Evolutionary conservation across 2,888 invertebrate genomes (phyloP).

Genomic region (Maniola hyperantus): DNA sequence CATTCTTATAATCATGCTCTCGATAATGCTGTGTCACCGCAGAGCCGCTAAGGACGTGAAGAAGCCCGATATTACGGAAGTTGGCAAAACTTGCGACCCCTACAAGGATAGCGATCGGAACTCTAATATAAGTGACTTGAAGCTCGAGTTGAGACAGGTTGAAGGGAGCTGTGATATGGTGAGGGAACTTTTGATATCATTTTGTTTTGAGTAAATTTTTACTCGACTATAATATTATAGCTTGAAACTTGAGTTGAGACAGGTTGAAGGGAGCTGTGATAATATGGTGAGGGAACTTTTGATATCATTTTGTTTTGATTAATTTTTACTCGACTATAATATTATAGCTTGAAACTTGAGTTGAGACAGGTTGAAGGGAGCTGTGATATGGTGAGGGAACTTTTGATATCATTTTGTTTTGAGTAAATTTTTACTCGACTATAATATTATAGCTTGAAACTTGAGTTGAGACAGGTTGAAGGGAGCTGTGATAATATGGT

Average conservation of each 20-base stretch:
- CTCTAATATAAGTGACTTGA: slow-evolving; percentile 95
- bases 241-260: slow-evolving; percentile 93
- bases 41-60: slow-evolving; percentile 81
- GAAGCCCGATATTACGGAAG: slow-evolving; percentile 80
- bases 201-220: too few species aligned
- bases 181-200: slow-evolving; percentile 46
- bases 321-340: too few species aligned
- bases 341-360: slow-evolving; percentile 93
- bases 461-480: slow-evolving; percentile 92
- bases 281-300: slow-evolving; percentile 81
- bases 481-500: slow-evolving; percentile 90
- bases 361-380: slow-evolving; percentile 91
- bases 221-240: too few species aligned
- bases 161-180: slow-evolving; percentile 90
- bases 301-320: background rate
- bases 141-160: slow-evolving; percentile 92
- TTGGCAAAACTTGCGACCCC: slow-evolving; percentile 64
- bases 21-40: slow-evolving; percentile 88
- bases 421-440: too few species aligned
- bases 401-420: background rate
- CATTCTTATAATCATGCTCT: slow-evolving; percentile 89
- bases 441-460: too few species aligned
- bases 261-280: slow-evolving; percentile 90
- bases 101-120: slow-evolving; percentile 91
- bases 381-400: slow-evolving; percentile 85